phyloP scores from a whole-genome alignment of 2,888 invertebrate genomes.

The Marronus borbonicus region DNA sequence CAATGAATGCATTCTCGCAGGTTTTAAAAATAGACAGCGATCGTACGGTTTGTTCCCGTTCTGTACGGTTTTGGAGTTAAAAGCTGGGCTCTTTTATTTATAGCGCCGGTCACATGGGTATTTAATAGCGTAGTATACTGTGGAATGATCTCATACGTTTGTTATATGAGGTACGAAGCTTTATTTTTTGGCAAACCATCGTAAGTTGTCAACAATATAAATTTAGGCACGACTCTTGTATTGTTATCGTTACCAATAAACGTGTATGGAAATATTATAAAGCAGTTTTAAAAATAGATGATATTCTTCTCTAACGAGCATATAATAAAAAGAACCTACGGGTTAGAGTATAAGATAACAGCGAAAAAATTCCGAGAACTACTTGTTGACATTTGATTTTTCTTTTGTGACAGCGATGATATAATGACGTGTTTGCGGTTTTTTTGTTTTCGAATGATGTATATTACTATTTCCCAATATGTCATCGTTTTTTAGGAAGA shows the following conservation, averaged over 20 bases:
- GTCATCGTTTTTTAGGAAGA: not conserved
- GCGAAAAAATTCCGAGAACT: slow-evolving; percentile 19
- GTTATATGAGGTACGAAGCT: not conserved
- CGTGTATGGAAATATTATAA: not conserved
- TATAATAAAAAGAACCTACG: not conserved
- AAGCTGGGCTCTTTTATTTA: slow-evolving; percentile 29
- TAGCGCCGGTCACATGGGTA: slow-evolving; percentile 23
- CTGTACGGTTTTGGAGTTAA: slow-evolving; percentile 38
- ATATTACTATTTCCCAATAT: not conserved
- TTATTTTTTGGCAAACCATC: slow-evolving; percentile 22
- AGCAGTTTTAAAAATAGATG: not conserved
- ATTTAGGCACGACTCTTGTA: not conserved
- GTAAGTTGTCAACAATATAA: not conserved
- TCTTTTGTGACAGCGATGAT: slow-evolving; percentile 1
- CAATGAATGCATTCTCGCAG: slow-evolving; percentile 32
- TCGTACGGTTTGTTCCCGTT: slow-evolving; percentile 20
- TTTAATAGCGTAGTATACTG: slow-evolving; percentile 12
- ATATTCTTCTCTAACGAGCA: not conserved
- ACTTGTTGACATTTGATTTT: slow-evolving; percentile 4
- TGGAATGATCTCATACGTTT: slow-evolving; percentile 31
- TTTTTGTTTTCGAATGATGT: slow-evolving; percentile 30
- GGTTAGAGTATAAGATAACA: not conserved
- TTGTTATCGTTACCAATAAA: too few relatives aligned
- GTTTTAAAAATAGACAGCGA: slow-evolving; percentile 34
- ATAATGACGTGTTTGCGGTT: slow-evolving; percentile 14